Evolutionary conservation across 2,888 invertebrate genomes (phyloP).

Genomic region (Clistopyga incitator): DNA sequence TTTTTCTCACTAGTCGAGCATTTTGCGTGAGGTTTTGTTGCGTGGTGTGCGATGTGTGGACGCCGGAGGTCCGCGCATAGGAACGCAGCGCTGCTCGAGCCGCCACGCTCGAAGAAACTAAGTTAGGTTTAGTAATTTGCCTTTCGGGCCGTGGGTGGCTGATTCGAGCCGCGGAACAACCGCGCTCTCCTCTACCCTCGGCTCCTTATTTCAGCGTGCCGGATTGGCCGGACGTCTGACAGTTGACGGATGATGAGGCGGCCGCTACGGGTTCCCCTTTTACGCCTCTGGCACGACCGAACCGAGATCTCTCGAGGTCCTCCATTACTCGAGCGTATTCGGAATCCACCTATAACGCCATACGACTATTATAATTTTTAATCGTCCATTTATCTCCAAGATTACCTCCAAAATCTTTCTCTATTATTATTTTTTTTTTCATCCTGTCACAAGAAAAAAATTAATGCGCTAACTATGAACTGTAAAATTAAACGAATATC

Average conservation of each 20-base stretch:
- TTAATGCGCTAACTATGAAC: neutral
- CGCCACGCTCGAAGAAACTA: slow-evolving; percentile 61
- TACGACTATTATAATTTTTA: slow-evolving; percentile 5
- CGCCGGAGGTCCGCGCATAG: slow-evolving; percentile 48
- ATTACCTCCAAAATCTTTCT: neutral
- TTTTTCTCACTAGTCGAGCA: slow-evolving; percentile 49
- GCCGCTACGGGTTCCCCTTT: slow-evolving; percentile 77
- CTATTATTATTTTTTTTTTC: neutral
- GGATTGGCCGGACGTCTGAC: slow-evolving; percentile 83
- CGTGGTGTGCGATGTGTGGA: slow-evolving; percentile 15
- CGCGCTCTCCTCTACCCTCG: slow-evolving; percentile 47
- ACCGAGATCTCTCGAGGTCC: slow-evolving; percentile 62
- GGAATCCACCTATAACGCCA: slow-evolving; percentile 35
- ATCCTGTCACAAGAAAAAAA: neutral
- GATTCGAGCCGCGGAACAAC: slow-evolving; percentile 68
- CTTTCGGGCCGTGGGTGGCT: slow-evolving; percentile 80
- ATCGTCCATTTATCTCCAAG: neutral
- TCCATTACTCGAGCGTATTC: slow-evolving; percentile 77
- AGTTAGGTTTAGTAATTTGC: slow-evolving; percentile 75
- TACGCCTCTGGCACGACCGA: slow-evolving; percentile 76
- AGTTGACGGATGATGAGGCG: slow-evolving; percentile 84
- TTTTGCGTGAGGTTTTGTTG: slow-evolving; percentile 53
- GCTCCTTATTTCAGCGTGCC: slow-evolving; percentile 74
- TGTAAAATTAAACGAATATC: too few species aligned
- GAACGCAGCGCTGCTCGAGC: slow-evolving; percentile 61